Evolutionary conservation across 2,888 invertebrate species (phyloP), one percentile per base, ranked within the genome.

Genomic region (Diplolepis rosae): DNA sequence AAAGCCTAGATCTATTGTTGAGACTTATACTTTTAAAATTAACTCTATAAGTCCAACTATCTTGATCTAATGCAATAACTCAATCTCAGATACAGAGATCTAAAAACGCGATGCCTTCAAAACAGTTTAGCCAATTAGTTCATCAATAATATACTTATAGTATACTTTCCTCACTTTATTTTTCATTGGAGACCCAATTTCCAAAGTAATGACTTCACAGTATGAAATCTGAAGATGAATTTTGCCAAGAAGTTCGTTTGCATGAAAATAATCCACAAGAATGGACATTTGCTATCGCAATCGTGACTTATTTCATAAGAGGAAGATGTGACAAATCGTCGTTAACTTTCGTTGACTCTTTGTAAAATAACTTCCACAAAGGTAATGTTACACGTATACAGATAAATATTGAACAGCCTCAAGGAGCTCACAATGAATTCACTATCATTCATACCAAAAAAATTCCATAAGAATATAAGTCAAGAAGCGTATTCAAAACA

Each of bases 221-320:
- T 22, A 22, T 48, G 22, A 48, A 22, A 48, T 48, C 4, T 48
- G 18, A 48, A 48, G 22, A 48, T 9, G 11, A 22, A 22, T 48
- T 48, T 22, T 48, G 18, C 11, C 15, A 11, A 11, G 13, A 56
- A 35, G 15, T 15, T 32, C 32, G 30, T 32, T 32, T 32, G 15
- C 18, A 18, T 11, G 15, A 56, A 61, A 61, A 61, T 39, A 7
- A 11, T 11, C 39, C 35, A 22, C 27, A 39, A 61, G 24, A 39
- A 15, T 11, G 6, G 5, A 39, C 24, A 61, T 39, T 61, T n/a
- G 39, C 61, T 39, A 61, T 61, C 61, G 39, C 24, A 13, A n/a
- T 61, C 39, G 61, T 61, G 61, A 61, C 61, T 61, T 61, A 61
- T 61, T 61, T 61, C 39, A 39, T 61, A 61, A 42, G 24, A 39